Conservation (phyloP, 2,888 invertebrate species). For the Oscheius myriophilus region DNA sequence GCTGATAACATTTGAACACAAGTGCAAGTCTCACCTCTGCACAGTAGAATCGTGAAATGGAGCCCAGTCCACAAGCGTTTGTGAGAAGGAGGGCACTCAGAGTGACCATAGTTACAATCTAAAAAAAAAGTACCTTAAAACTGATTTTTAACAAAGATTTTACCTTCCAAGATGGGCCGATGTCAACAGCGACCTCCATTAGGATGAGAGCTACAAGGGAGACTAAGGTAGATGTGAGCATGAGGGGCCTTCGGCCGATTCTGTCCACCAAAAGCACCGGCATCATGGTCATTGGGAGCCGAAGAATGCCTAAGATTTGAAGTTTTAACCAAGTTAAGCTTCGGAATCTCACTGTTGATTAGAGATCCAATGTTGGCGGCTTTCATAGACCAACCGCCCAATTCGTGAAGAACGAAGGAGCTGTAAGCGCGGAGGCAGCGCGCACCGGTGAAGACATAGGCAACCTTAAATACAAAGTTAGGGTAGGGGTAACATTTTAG, state of each 20-base stretch:
- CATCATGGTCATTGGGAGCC: constrained; percentile 41
- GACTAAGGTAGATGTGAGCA: constrained; percentile 33
- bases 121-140: constrained; percentile 2
- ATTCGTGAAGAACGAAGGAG: constrained; percentile 39
- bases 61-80: constrained; percentile 42
- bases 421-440: constrained; percentile 40
- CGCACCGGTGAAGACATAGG: constrained; percentile 51
- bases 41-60: constrained; percentile 44
- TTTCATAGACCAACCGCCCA: constrained; percentile 34
- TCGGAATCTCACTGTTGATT: constrained; percentile 17
- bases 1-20: neutral
- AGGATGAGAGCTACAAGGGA: constrained; percentile 29
- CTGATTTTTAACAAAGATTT: neutral
- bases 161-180: constrained; percentile 38
- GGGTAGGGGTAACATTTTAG: neutral
- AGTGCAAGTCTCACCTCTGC: constrained; percentile 33
- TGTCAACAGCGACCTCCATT: constrained; percentile 33
- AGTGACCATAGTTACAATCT: constrained; percentile 35
- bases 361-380: constrained; percentile 30
- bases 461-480: constrained; percentile 28
- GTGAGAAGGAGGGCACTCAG: constrained; percentile 37
- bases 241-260: constrained; percentile 43
- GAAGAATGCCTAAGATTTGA: constrained; percentile 32
- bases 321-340: neutral
- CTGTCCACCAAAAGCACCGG: constrained; percentile 45